phyloP scores from a whole-genome alignment of 2,797 vertebrate genomes.

The Garrulus glandarius region DNA sequence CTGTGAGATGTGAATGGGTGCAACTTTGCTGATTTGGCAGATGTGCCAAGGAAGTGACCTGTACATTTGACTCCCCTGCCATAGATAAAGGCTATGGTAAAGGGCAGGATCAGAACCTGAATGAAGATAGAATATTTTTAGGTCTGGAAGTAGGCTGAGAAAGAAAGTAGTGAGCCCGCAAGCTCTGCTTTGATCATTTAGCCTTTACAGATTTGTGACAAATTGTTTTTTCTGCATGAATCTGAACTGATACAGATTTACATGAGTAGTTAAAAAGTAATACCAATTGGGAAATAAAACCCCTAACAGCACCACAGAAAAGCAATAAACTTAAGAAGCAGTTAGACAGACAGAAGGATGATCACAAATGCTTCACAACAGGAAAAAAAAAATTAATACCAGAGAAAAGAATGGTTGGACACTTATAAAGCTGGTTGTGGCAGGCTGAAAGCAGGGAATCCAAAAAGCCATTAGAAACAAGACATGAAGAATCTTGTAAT shows the following conservation, averaged over 20 bases:
- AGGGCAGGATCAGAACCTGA: not conserved
- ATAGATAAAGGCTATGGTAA: not conserved
- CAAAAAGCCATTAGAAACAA: conserved; percentile 22
- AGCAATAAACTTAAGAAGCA: conserved; percentile 52
- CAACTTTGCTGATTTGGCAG: not conserved
- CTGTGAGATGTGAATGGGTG: not conserved
- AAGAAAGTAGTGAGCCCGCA: not conserved
- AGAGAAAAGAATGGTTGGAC: not conserved
- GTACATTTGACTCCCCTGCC: not conserved
- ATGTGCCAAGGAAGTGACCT: not conserved
- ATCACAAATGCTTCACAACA: conserved; percentile 5
- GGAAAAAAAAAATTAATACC: conserved; percentile 2
- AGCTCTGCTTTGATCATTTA: conserved; percentile 53
- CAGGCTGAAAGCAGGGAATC: not conserved
- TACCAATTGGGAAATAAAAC: conserved; percentile 53
- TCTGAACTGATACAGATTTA: conserved; percentile 49
- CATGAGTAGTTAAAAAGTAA: conserved; percentile 52
- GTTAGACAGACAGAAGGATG: not conserved
- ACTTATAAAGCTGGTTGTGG: not conserved
- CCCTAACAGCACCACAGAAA: conserved; percentile 23
- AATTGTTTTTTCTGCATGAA: conserved; percentile 54
- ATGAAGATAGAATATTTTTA: not conserved
- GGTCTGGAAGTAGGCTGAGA: not conserved
- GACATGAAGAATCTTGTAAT: conserved; percentile 15
- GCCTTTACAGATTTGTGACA: conserved; percentile 35